Conservation (phyloP, 2,113 vertebrate genomes). For the Brienomyrus brachyistius region DNA sequence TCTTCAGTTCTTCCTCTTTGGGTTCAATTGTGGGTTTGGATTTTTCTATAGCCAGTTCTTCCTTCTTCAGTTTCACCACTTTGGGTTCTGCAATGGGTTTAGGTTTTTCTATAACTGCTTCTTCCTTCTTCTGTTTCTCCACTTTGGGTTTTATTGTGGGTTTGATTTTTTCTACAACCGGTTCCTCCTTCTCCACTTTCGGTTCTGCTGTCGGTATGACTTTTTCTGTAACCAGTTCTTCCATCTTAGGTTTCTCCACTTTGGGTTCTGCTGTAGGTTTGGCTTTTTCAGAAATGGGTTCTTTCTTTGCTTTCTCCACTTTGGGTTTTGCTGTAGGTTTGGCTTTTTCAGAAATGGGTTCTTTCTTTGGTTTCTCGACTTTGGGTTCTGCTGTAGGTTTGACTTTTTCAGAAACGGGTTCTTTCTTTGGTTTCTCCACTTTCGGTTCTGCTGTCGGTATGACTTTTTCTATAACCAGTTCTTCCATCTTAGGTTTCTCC, state of each 20-base stretch:
- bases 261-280: background rate
- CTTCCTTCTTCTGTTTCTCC: background rate
- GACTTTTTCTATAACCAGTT: too few species aligned
- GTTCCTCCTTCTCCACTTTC: background rate
- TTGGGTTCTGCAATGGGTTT: background rate
- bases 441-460: too few species aligned
- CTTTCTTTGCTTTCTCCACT: background rate
- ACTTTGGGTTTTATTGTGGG: background rate
- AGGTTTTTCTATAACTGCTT: background rate
- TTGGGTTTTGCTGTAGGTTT: background rate
- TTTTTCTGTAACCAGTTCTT: background rate
- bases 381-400: background rate
- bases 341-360: background rate
- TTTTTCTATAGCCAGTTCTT: background rate
- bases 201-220: background rate
- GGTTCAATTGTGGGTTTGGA: background rate
- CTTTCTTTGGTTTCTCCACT: background rate
- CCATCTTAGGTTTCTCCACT: background rate
- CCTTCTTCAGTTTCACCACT: background rate
- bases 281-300: background rate
- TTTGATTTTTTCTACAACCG: background rate
- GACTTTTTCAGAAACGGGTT: background rate
- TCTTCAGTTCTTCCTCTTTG: slow-evolving; percentile 14
- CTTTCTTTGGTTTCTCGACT: background rate
- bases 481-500: too few species aligned